Evolutionary conservation across 2,888 invertebrate species (phyloP), one percentile per base, ranked within the genome.

Genomic region (Liposcelis brunnea): DNA sequence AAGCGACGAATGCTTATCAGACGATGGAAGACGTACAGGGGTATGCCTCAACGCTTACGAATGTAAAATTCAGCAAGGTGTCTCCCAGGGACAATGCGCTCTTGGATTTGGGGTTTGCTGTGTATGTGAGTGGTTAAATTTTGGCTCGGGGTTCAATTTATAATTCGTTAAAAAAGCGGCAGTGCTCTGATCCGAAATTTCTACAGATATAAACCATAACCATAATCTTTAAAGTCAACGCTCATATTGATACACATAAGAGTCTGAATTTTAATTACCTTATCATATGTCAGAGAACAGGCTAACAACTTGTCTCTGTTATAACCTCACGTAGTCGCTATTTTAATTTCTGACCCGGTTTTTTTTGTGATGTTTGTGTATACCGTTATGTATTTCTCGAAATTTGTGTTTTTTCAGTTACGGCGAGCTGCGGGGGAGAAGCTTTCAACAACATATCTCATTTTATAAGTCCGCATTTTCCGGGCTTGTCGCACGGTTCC

Each of bases 31-130:
- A 52, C 70, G 81, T 44, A 61, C 69, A 54, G 86, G 86, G 46
- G 72, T 78, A 55, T 86, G 86, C 62, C 73, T 85, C 64, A 86
- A 86, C 64, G 75, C 80, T 14, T 86, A 86, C 63, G 84, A 85
- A 61, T 86, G 86, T 54, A 70, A 79, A 10, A 77, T 81, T 56
- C 72, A 82, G 54, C 76, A 77, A 45, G 73, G 73, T n/a, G 61
- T 64, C 52, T 75, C 84, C 1, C 71, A 74, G 32, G 86, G 86
- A 0, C 75, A 77, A 54, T 86, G 86, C 56, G 85, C 85, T 0
- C 71, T 81, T 49, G 85, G 86, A 7, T 80, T 86, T 51, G 86
- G 86, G 1, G 84, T 85, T 8, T 86, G 86, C 58, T 86, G 86
- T 61, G 74, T 85, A 45, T 85, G 85, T 85, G 62, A 76, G 82